A percentile compares a stretch with the other conserved stretches of the same genome.
These are phyloP conservation scores for Hylia prasina DNA, from an alignment of 2,113 vertebrate species.

Conservation along the genomic window DNA sequence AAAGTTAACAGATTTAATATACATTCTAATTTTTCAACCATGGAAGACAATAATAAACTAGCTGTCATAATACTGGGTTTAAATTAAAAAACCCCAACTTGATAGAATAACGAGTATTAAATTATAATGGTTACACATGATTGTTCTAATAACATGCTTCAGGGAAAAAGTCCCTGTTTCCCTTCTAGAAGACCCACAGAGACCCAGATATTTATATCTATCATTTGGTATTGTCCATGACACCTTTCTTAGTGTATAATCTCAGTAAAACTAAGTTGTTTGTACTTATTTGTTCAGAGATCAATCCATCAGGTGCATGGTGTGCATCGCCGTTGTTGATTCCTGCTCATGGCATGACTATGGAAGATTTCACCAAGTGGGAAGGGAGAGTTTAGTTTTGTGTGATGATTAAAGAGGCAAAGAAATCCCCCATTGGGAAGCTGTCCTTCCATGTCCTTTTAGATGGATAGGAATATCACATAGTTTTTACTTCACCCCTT, in stretches of 20 bases:
- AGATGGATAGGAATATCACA: background rate
- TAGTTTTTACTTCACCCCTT: background rate
- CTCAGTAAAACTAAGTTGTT: rapidly evolving
- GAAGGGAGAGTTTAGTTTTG: background rate
- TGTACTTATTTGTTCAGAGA: background rate
- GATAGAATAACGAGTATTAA: background rate
- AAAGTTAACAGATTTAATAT: background rate
- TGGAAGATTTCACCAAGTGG: background rate
- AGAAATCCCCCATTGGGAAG: background rate
- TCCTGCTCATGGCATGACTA: background rate
- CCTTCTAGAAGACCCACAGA: background rate
- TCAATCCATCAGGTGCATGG: rapidly evolving
- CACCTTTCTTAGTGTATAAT: background rate
- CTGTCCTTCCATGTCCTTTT: background rate
- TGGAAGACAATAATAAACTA: background rate
- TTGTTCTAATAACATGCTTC: background rate
- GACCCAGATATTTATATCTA: background rate
- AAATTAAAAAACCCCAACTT: background rate
- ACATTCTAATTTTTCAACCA: background rate
- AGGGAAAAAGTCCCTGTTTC: background rate
- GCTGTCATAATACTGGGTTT: background rate
- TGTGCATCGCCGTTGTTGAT: background rate
- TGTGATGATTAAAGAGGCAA: background rate
- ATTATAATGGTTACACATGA: background rate
- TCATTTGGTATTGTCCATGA: background rate